phyloP scores from a whole-genome alignment of 2,113 vertebrate species.

The Ivindomyrus marchei region DNA sequence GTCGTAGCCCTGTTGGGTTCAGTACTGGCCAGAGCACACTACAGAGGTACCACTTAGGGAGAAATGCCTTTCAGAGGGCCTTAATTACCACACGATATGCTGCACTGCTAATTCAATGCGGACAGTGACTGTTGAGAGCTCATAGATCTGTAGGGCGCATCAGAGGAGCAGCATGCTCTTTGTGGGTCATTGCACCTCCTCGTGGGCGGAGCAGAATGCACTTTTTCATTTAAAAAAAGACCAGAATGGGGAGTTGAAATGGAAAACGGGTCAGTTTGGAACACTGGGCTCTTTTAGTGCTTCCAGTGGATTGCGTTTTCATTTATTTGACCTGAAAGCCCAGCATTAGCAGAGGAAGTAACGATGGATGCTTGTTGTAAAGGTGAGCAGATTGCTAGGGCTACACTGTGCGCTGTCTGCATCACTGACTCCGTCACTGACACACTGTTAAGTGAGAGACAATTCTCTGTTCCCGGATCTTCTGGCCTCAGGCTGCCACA shows the following conservation, averaged over 20 bases:
- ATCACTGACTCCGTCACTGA: neutral
- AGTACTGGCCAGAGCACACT: neutral
- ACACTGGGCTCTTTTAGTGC: neutral
- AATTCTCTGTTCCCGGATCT: neutral
- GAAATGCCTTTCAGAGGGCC: neutral
- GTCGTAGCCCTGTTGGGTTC: neutral
- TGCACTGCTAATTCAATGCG: neutral
- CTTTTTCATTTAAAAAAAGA: neutral
- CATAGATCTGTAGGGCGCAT: neutral
- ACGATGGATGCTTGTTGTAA: neutral
- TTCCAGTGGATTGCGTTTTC: neutral
- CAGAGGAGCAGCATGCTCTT: neutral
- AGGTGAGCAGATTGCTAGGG: neutral
- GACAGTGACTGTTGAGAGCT: neutral
- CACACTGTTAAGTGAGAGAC: neutral
- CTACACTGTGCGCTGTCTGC: neutral
- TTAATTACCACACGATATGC: neutral
- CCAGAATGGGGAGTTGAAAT: neutral
- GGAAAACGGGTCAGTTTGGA: constrained; percentile 1
- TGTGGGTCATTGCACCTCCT: neutral
- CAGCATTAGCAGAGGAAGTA: neutral
- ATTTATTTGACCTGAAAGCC: neutral
- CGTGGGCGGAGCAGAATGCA: neutral
- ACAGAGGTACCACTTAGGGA: neutral
- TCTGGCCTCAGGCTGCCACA: neutral